Base-by-base conservation (phyloP, 2,888 invertebrate species). In the Gryllus longicercus region DNA sequence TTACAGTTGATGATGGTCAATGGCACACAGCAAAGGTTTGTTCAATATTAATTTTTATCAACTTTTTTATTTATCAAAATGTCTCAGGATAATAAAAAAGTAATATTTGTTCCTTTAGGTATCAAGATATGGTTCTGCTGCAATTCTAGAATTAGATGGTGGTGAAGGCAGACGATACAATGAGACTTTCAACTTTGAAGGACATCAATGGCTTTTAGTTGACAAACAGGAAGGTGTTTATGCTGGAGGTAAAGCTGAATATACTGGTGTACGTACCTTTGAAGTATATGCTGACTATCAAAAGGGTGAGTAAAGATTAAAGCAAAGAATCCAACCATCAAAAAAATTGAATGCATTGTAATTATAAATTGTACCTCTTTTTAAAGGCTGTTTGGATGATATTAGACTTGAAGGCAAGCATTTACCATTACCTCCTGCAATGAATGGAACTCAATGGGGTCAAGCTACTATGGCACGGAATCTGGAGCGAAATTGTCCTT, bases 361-460 rank as follows among this genome's bases (percentile, higher is more conserved):
- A 78, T 50, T 10, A 49, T 18, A 77, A 78, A 77, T 76, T 75
- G 50, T 10, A 76, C 80, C 75, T 14, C 83, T n/a, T 84, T 18
- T n/a, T 51, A 11, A 38, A 93, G 93, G 94, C 81, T 95, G 95
- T 86, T 88, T 95, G 86, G 93, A 94, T 84, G 95, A 95, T 84
- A 93, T 95, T 83, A 91, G 99, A 84, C 90, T 98, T 83, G 97
- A 99, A 88, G 97, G 97, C 80, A 96, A 96, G 86, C 97, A 97
- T 87, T 89, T 99, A 82, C 98, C 99, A 0, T 88, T 99, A 83
- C 96, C 96, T 11, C 96, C 96, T 0, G 95, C 96, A 2, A 96
- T 96, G 93, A 97, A 97, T 86, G 97, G 97, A 79, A 96, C 96
- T 0, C 96, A 96, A 86, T 96, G 96, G 94, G 97, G 97, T 51